A percentile compares a stretch with the other conserved stretches of the same genome.
Conservation (phyloP, 2,888 invertebrate genomes). For the Erpobdella octoculata region DNA sequence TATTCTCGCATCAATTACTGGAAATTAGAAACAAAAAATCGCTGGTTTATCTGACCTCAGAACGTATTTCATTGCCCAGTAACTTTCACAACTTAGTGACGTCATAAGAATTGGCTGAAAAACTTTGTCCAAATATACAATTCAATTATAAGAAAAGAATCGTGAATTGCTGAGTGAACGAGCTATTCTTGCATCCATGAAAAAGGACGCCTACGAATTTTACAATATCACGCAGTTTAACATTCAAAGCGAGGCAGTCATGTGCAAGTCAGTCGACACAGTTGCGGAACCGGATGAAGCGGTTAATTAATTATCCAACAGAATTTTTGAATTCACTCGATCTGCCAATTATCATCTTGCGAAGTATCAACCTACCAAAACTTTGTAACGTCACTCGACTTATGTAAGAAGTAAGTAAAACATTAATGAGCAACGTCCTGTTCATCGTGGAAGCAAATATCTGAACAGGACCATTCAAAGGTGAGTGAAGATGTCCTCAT, state of each 20-base stretch:
- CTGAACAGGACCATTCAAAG: constrained; percentile 33
- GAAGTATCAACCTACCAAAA: constrained; percentile 38
- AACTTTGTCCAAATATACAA: neutral
- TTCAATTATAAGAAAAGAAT: neutral
- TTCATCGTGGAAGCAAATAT: constrained; percentile 36
- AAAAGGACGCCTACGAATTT: constrained; percentile 31
- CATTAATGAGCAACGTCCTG: constrained; percentile 35
- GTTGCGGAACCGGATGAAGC: constrained; percentile 29
- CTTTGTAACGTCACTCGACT: constrained; percentile 41
- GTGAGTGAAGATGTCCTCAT: constrained; percentile 38
- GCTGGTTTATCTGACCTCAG: neutral
- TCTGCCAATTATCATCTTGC: constrained; percentile 38
- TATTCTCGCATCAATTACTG: constrained; percentile 2
- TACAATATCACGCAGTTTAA: constrained; percentile 28
- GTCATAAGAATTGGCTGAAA: neutral
- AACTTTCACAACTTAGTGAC: neutral
- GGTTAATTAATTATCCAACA: constrained; percentile 38
- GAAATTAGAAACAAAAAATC: neutral
- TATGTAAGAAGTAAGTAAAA: too few species aligned
- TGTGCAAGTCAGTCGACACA: neutral
- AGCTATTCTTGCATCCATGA: constrained; percentile 27
- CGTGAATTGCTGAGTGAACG: neutral
- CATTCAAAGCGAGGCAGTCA: neutral
- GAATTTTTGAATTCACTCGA: constrained; percentile 38
- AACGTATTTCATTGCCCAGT: neutral